Evolutionary conservation across 2,113 vertebrate species (phyloP).

Genomic region (Xyliphius kryptos): DNA sequence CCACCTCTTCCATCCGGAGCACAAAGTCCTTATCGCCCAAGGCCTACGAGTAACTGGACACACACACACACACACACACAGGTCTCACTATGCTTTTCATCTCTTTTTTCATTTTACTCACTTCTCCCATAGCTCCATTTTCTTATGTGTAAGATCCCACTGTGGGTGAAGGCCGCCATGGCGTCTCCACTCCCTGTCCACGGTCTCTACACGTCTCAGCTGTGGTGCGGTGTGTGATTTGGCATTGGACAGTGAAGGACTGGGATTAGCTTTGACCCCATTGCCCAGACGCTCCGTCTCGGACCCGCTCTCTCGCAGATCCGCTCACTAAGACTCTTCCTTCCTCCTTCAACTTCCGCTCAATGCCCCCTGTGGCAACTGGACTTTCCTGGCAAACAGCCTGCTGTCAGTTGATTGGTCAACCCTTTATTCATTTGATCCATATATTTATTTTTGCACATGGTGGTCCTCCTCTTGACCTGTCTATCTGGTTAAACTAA

Average conservation of each 20-base stretch:
- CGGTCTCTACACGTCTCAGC: constrained; percentile 40
- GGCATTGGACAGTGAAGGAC: constrained; percentile 46
- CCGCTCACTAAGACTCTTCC: constrained; percentile 55
- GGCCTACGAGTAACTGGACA: constrained; percentile 35
- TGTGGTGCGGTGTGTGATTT: constrained; percentile 51
- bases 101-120: no score
- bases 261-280: constrained; percentile 49
- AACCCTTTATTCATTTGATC: background rate
- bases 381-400: constrained; percentile 10
- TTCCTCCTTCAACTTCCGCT: constrained; percentile 46
- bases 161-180: constrained; percentile 43
- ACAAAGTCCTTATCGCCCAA: constrained; percentile 49
- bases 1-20: constrained; percentile 21
- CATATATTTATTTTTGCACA: no score
- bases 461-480: no score
- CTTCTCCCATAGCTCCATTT: no score
- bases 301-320: constrained; percentile 50
- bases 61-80: no score
- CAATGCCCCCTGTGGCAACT: constrained; percentile 6
- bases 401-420: constrained; percentile 33
- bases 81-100: no score
- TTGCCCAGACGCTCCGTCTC: constrained; percentile 44
- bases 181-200: constrained; percentile 19
- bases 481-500: no score
- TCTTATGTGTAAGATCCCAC: constrained; percentile 23